Evolutionary conservation across 2,888 invertebrate species (phyloP).

Genomic region (Cheiracanthium punctorium): DNA sequence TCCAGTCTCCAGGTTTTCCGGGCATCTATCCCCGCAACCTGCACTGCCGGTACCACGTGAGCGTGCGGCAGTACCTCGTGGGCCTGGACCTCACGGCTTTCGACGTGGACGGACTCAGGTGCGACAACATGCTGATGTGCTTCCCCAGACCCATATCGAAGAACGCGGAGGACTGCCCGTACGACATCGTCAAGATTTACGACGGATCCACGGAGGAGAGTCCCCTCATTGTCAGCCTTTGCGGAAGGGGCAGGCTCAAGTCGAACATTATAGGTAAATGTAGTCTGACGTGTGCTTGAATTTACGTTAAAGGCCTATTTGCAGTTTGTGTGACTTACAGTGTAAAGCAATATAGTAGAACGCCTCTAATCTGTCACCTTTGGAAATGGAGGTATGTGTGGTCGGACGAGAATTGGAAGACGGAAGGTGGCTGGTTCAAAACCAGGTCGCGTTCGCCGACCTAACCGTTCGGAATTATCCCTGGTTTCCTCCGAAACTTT

Average conservation of each 20-base stretch:
- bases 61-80: constrained; percentile 75
- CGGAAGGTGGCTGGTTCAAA: too few species aligned
- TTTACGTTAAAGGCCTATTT: too few species aligned
- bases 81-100: constrained; percentile 78
- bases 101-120: constrained; percentile 93
- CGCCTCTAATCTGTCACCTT: too few species aligned
- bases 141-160: constrained; percentile 92
- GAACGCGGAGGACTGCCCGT: constrained; percentile 86
- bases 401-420: too few species aligned
- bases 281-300: too few species aligned
- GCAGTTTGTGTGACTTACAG: too few species aligned
- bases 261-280: constrained; percentile 80
- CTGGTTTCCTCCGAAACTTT: too few species aligned
- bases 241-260: constrained; percentile 76
- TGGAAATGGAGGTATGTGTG: too few species aligned
- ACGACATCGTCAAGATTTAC: constrained; percentile 91
- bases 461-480: too few species aligned
- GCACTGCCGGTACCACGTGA: constrained; percentile 92
- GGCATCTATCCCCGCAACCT: constrained; percentile 93
- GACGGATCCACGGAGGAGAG: constrained; percentile 92
- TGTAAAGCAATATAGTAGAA: too few species aligned
- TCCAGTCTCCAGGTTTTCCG: constrained; percentile 94
- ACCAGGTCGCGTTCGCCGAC: too few species aligned
- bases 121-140: constrained; percentile 95
- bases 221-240: constrained; percentile 91